phyloP scores from a whole-genome alignment of 1,140 invertebrate genomes.

The Vanessa tameamea region DNA sequence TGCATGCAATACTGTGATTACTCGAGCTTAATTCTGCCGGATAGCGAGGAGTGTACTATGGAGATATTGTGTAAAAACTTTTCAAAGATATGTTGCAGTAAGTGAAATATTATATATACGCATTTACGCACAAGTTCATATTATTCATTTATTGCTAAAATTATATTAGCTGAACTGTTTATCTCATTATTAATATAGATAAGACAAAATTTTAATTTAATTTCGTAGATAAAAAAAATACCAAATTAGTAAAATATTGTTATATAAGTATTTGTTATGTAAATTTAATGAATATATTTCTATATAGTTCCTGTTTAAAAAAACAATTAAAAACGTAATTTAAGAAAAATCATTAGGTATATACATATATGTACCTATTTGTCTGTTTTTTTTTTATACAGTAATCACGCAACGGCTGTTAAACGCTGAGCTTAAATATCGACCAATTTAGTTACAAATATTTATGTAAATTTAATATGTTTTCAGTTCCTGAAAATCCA shows the following conservation, averaged over 20 bases:
- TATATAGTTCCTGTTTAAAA: too few relatives aligned
- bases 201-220: too few relatives aligned
- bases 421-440: too few relatives aligned
- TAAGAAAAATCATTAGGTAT: too few relatives aligned
- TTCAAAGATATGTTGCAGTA: slow-evolving; percentile 56
- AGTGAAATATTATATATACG: slow-evolving; percentile 22
- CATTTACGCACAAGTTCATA: neutral
- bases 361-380: too few relatives aligned
- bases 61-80: slow-evolving; percentile 52
- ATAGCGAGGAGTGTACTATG: slow-evolving; percentile 58
- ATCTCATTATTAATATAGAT: too few relatives aligned
- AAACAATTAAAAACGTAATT: too few relatives aligned
- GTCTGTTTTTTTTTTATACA: too few relatives aligned
- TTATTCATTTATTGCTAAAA: too few relatives aligned
- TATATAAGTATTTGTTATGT: neutral
- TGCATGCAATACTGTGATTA: slow-evolving; percentile 58
- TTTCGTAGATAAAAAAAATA: too few relatives aligned
- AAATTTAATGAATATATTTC: neutral
- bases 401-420: too few relatives aligned
- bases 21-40: slow-evolving; percentile 41
- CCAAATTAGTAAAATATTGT: neutral
- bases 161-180: too few relatives aligned
- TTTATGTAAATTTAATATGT: neutral
- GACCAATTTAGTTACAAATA: neutral
- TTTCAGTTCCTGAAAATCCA: slow-evolving; percentile 72